Evolutionary conservation across 2,797 vertebrate species (phyloP).

Genomic region (Brachymystax lenok): DNA sequence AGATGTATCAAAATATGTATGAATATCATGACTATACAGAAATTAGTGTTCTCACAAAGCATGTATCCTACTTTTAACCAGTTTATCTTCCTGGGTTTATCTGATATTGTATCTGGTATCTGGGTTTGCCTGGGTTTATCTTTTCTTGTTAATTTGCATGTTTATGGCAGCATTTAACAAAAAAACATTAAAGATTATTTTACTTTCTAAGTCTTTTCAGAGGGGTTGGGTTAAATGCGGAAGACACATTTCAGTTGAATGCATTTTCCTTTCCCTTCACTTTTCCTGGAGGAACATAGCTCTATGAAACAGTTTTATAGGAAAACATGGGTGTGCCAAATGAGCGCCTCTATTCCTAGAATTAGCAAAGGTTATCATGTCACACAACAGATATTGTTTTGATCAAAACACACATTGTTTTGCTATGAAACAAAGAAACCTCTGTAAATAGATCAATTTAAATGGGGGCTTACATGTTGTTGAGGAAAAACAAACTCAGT

Average conservation of each 20-base stretch:
- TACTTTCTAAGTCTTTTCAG: no score
- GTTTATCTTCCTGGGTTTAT: no score
- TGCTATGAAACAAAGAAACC: conserved; percentile 65
- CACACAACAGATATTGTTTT: conserved; percentile 68
- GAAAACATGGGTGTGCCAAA: conserved; percentile 49
- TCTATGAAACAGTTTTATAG: conserved; percentile 47
- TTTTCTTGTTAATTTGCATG: neutral
- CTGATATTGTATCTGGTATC: no score
- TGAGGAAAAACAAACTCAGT: conserved; percentile 42
- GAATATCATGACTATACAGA: neutral
- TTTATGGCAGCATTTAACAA: neutral
- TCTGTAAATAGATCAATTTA: conserved; percentile 41
- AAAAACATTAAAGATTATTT: conserved; percentile 25
- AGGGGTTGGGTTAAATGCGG: no score
- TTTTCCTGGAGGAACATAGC: conserved; percentile 7
- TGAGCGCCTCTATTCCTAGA: conserved; percentile 54
- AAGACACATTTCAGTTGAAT: no score
- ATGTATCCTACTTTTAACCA: neutral
- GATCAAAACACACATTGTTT: conserved; percentile 74
- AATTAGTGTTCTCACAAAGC: no score
- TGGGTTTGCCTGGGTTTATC: neutral
- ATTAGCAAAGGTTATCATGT: conserved; percentile 60
- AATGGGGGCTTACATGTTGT: conserved; percentile 45
- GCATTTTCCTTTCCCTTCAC: no score
- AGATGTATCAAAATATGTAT: neutral